Percentiles rank a stretch among this genome's conserved stretches.
Conservation (phyloP, 2,113 vertebrate genomes). For the Scopus umbretta region DNA sequence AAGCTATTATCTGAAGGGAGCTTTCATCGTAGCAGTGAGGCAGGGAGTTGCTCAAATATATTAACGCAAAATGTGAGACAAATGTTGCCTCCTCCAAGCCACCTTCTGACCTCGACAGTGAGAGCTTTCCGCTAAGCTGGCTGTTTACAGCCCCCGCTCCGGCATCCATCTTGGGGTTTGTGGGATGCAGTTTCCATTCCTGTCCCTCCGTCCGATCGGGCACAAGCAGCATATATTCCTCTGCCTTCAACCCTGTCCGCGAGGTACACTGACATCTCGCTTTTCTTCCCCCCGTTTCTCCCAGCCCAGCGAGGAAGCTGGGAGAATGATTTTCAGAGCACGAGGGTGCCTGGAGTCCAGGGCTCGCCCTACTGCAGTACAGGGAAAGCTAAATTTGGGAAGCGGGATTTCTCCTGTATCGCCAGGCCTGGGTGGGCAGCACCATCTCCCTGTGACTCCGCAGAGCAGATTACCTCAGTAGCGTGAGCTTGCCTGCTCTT, state of each 20-base stretch:
- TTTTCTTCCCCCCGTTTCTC: not conserved
- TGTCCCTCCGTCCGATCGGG: not conserved
- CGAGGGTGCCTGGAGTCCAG: not conserved
- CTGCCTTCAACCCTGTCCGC: not conserved
- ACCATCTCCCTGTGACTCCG: not conserved
- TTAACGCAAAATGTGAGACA: not conserved
- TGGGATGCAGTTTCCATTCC: not conserved
- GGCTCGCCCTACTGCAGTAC: not conserved
- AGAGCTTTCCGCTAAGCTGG: not conserved
- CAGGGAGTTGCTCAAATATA: not conserved
- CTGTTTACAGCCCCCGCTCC: not conserved
- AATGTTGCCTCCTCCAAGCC: not conserved
- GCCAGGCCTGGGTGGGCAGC: not conserved
- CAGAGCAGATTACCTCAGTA: not conserved
- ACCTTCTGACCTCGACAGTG: not conserved
- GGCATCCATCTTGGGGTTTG: slow-evolving; percentile 1
- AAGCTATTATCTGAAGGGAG: slow-evolving; percentile 13
- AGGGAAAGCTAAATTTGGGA: not conserved
- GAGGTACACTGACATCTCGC: not conserved
- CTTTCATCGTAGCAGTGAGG: not conserved
- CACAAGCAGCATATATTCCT: not conserved
- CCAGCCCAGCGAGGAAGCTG: not conserved
- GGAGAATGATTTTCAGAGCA: not conserved
- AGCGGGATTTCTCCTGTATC: not conserved
- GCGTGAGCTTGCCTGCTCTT: not conserved